These are phyloP conservation scores for Zonitis immaculata DNA, from an alignment of 2,888 invertebrate species.

Conservation along the genomic window DNA sequence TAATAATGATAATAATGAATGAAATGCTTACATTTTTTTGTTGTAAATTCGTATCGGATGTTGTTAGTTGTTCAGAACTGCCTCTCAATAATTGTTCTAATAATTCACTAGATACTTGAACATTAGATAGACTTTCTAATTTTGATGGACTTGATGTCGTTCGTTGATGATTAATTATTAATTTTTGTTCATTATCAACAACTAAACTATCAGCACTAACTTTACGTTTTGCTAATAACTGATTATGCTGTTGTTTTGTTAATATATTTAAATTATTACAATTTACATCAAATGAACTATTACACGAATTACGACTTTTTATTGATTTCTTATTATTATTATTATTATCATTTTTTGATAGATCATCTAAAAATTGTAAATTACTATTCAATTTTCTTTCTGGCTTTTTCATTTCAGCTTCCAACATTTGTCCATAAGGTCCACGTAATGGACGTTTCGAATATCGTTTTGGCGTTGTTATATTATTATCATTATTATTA, in stretches of 20 bases:
- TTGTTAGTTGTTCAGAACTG: slow-evolving; percentile 72
- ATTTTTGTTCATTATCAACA: slow-evolving; percentile 34
- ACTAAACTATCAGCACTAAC: slow-evolving; percentile 47
- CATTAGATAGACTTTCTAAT: slow-evolving; percentile 55
- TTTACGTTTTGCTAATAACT: slow-evolving; percentile 39
- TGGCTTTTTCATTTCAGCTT: slow-evolving; percentile 75
- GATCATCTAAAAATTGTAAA: slow-evolving; percentile 53
- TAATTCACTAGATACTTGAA: slow-evolving; percentile 61
- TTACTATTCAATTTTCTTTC: slow-evolving; percentile 56
- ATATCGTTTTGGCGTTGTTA: slow-evolving; percentile 57
- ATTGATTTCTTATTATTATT: slow-evolving; percentile 38
- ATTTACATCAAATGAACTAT: slow-evolving; percentile 54
- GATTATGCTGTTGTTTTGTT: slow-evolving; percentile 31
- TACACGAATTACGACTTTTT: slow-evolving; percentile 48
- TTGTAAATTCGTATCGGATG: slow-evolving; percentile 49
- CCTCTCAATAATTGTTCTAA: slow-evolving; percentile 73
- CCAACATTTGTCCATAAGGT: slow-evolving; percentile 75
- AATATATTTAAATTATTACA: slow-evolving; percentile 24
- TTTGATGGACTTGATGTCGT: slow-evolving; percentile 78
- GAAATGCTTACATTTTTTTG: slow-evolving; percentile 40
- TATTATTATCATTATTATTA: slow-evolving; percentile 34
- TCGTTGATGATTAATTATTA: slow-evolving; percentile 63
- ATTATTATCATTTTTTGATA: slow-evolving; percentile 35
- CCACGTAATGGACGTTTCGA: slow-evolving; percentile 72
- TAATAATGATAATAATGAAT: too few species aligned